phyloP scores from a whole-genome alignment of 2,797 vertebrate species.

The Sebastes iracundus region DNA sequence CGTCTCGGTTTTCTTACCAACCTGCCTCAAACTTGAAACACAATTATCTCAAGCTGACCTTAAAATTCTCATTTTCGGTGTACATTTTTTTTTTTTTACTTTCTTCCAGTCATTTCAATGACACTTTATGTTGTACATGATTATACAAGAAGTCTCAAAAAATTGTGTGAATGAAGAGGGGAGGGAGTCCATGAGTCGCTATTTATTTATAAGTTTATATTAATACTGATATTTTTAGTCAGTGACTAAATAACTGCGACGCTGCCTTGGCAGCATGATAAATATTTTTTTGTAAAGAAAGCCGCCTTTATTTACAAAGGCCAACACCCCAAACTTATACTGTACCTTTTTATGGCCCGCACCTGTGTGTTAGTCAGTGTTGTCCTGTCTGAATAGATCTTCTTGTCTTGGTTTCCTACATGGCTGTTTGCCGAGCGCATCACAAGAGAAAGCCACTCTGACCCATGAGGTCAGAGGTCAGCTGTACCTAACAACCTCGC shows the following conservation, averaged over 20 bases:
- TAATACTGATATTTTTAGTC: slow-evolving; percentile 97
- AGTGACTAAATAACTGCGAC: slow-evolving; percentile 96
- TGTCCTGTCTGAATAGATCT: slow-evolving; percentile 76
- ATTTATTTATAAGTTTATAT: slow-evolving; percentile 97
- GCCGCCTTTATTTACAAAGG: slow-evolving; percentile 99
- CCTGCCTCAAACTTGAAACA: slow-evolving; percentile 84
- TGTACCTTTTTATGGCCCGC: slow-evolving; percentile 71
- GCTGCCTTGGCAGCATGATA: slow-evolving; percentile 97
- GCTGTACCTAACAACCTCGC: slow-evolving; percentile 58
- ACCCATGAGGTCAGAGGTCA: slow-evolving; percentile 62
- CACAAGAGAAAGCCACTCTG: slow-evolving; percentile 54
- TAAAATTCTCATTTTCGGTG: slow-evolving; percentile 44
- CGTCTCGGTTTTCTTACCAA: slow-evolving; percentile 33
- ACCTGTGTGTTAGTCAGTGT: slow-evolving; percentile 74
- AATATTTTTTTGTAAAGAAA: slow-evolving; percentile 91
- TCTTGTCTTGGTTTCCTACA: slow-evolving; percentile 63
- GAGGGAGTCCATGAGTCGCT: slow-evolving; percentile 84
- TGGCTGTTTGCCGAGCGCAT: slow-evolving; percentile 66
- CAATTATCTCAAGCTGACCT: slow-evolving; percentile 66
- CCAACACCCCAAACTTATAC: slow-evolving; percentile 78
- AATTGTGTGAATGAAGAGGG: slow-evolving; percentile 62
- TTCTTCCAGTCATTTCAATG: slow-evolving; percentile 55
- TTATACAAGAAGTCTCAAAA: slow-evolving; percentile 66
- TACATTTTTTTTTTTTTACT: slow-evolving; percentile 25
- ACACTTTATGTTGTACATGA: slow-evolving; percentile 77